phyloP scores from a whole-genome alignment of 2,888 invertebrate genomes.

The Tetragonisca angustula region DNA sequence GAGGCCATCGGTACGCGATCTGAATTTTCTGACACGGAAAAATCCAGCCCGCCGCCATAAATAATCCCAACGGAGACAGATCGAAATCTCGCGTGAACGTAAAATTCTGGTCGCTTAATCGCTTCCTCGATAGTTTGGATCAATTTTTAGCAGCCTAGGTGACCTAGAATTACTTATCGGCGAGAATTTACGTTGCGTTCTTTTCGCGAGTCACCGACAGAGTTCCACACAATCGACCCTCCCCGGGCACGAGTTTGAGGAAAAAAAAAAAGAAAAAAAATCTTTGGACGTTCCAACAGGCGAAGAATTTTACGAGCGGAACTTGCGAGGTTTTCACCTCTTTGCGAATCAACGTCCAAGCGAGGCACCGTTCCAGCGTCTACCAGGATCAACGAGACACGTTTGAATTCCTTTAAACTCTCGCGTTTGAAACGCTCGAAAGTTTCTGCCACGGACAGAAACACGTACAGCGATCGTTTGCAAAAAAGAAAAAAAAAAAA shows the following conservation, averaged over 20 bases:
- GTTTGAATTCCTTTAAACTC: no score
- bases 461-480: no score
- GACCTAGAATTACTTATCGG: background rate
- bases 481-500: no score
- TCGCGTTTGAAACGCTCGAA: no score
- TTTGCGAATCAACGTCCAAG: background rate
- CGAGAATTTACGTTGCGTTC: background rate
- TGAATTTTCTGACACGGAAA: background rate
- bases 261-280: no score
- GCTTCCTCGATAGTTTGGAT: background rate
- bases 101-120: background rate
- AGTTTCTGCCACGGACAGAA: no score
- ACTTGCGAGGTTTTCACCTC: background rate
- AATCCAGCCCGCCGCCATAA: background rate
- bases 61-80: background rate
- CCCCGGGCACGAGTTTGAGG: conserved; percentile 19
- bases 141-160: background rate
- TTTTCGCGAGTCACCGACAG: conserved; percentile 50
- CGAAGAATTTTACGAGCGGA: background rate
- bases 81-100: background rate
- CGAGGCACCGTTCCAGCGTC: no score
- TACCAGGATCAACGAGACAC: no score
- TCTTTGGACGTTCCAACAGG: conserved; percentile 23
- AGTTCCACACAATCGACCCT: conserved; percentile 51
- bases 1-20: no score